Evolutionary conservation across 2,113 vertebrate genomes (phyloP).

Genomic region (Calidris pugnax): DNA sequence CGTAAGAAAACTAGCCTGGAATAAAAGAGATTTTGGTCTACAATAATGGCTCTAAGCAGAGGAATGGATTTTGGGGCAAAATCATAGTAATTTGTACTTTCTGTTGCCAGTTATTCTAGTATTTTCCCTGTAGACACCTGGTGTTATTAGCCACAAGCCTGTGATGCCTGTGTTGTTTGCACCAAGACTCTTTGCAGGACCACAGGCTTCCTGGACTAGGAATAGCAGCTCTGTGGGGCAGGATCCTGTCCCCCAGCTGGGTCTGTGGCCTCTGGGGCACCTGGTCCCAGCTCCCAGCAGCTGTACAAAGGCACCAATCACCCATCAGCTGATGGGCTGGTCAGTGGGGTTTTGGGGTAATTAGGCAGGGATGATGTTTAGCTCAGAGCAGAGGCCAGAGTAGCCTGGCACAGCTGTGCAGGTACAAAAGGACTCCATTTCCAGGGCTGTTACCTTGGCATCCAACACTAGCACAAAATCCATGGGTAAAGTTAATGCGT

Average conservation of each 20-base stretch:
- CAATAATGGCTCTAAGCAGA: background rate
- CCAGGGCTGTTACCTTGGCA: background rate
- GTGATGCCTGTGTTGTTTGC: background rate
- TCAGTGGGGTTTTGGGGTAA: background rate
- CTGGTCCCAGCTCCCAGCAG: fast-evolving
- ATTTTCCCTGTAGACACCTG: constrained; percentile 9
- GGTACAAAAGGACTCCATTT: constrained; percentile 11
- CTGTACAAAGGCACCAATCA: background rate
- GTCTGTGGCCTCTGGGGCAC: background rate
- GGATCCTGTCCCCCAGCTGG: background rate
- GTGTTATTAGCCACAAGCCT: background rate
- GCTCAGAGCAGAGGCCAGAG: background rate
- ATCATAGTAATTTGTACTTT: constrained; percentile 47
- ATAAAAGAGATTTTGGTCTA: constrained; percentile 10
- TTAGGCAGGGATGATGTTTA: background rate
- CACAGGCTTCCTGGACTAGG: fast-evolving
- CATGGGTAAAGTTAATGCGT: background rate
- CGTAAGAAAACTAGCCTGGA: constrained; percentile 1
- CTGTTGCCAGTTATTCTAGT: constrained; percentile 13
- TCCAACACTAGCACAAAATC: background rate
- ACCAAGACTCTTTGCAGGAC: background rate
- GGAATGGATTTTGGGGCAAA: constrained; percentile 29
- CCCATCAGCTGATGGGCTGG: background rate
- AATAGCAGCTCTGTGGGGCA: fast-evolving
- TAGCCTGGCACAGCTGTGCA: background rate